Base-by-base conservation (phyloP, 1,140 invertebrate species). In the Drosophila carrolli region DNA sequence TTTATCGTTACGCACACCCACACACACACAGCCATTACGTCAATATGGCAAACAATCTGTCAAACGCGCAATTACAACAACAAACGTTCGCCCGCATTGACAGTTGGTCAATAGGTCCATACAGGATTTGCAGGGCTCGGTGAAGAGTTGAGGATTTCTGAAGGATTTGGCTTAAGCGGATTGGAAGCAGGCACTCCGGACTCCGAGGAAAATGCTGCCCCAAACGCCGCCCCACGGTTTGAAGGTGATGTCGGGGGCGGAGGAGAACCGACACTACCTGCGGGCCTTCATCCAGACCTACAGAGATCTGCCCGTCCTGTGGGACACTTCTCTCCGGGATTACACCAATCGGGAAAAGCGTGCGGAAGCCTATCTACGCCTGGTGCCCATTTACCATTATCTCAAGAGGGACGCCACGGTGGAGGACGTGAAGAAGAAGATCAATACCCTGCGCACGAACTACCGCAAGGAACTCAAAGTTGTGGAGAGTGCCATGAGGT, bases 21-120 rank as follows among this genome's bases (percentile, higher is more conserved):
- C 57, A 81, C 81, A 60, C 61, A 48, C 73, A 48, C 27, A 35
- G 19, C 10, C 65, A 86, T 86, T 86, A 79, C 80, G 85, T 90
- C 86, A 90, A 91, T 90, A 85, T 68, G 78, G 82, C 86, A 90
- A 89, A 78, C 81, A 84, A 88, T 88, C 83, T 88, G 86, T 90
- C 86, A 90, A 90, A 78, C 62, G 72, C 61, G 62, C 80, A 88
- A 89, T 71, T 68, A 89, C 60, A 78, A 73, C 73, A 68, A 78
- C 67, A 79, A 61, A 5, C 14, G 27, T 16, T 44, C 40, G 51
- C 43, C 56, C 23, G 13, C 56, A 72, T 70, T 90, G 86, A 83
- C 86, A 86, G 67, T 90, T 90, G 44, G 61, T 90, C 86, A 90
- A 90, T 90, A 81, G 67, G 60, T 76, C 66, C 72, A 76, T 74